These are phyloP conservation scores for Ophiodon elongatus DNA, from an alignment of 2,113 vertebrate species.

Conservation along the genomic window DNA sequence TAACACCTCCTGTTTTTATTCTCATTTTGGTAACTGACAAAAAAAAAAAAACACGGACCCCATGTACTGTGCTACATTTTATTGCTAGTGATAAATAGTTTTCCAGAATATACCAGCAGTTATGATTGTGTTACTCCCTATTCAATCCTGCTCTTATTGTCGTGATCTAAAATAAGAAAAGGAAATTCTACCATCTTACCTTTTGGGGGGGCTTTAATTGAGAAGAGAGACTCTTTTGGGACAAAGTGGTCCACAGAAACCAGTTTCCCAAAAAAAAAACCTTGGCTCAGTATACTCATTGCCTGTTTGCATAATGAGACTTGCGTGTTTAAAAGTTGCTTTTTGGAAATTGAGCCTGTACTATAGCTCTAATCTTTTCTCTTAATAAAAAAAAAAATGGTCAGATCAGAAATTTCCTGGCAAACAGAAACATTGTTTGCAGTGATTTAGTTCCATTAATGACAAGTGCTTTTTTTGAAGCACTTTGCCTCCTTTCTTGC, in stretches of 20 bases:
- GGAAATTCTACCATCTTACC: neutral
- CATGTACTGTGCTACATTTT: neutral
- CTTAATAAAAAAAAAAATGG: slow-evolving; percentile 28
- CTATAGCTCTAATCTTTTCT: slow-evolving; percentile 40
- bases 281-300: slow-evolving; percentile 10
- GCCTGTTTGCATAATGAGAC: slow-evolving; percentile 37
- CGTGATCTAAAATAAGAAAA: slow-evolving; percentile 11
- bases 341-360: slow-evolving; percentile 42
- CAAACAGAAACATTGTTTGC: slow-evolving; percentile 54
- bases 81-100: slow-evolving; percentile 24
- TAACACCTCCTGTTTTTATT: slow-evolving; percentile 40
- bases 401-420: slow-evolving; percentile 39
- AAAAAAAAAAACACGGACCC: slow-evolving; percentile 24
- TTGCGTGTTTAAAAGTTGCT: slow-evolving; percentile 38
- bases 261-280: slow-evolving; percentile 1
- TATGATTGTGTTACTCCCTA: slow-evolving; percentile 34
- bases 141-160: neutral
- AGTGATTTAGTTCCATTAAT: slow-evolving; percentile 59
- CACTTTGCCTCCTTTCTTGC: slow-evolving; percentile 59
- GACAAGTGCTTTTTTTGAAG: slow-evolving; percentile 63
- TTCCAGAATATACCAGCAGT: slow-evolving; percentile 14
- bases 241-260: slow-evolving; percentile 21
- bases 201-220: slow-evolving; percentile 1
- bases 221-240: slow-evolving; percentile 5
- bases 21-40: slow-evolving; percentile 16